Base-by-base conservation (phyloP, 2,888 invertebrate genomes). In the Buathra laborator region DNA sequence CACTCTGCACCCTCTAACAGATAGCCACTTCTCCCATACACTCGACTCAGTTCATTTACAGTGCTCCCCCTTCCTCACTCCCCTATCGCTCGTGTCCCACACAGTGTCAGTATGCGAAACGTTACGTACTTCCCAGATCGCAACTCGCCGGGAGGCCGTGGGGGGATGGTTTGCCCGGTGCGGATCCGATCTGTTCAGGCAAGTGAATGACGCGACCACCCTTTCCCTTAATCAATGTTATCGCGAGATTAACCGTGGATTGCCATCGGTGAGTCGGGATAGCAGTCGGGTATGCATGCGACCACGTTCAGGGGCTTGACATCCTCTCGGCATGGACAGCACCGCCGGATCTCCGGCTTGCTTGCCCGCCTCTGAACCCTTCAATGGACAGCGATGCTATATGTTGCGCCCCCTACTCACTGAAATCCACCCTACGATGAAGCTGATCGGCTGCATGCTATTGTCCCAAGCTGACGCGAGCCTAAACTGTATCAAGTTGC, bases 181-280 rank as follows among this genome's bases (percentile, higher is more conserved):
- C 32, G 62, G 62, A 62, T 62, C 62, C 29, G 12, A 62, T 62
- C 62, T 62, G 62, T 62, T 62, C 64, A 48, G 64, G 48, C 62
- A 29, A 64, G 64, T 64, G 74, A 75, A 75, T 75, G 64, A 75
- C 74, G 85, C 71, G 68, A 79, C 81, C 75, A 85, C 84, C 86
- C 88, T 88, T 88, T 86, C 86, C 88, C 90, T 90, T 89, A 88
- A 89, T 90, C 90, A 90, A 87, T 88, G 89, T 90, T 91, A 90
- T 90, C 90, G 87, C 86, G 78, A 86, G 87, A 90, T 90, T 90
- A 89, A 89, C 88, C 87, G 85, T 85, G 82, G 83, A 80, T 76
- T 83, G 83, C 86, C 77, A 83, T 82, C 79, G 81, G 78, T 83
- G 80, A 80, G 83, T 79, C 75, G 80, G 74, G 79, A 44, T 82